These are phyloP conservation scores for Anolis sagrei DNA, from an alignment of 2,113 vertebrate species.

Conservation along the genomic window DNA sequence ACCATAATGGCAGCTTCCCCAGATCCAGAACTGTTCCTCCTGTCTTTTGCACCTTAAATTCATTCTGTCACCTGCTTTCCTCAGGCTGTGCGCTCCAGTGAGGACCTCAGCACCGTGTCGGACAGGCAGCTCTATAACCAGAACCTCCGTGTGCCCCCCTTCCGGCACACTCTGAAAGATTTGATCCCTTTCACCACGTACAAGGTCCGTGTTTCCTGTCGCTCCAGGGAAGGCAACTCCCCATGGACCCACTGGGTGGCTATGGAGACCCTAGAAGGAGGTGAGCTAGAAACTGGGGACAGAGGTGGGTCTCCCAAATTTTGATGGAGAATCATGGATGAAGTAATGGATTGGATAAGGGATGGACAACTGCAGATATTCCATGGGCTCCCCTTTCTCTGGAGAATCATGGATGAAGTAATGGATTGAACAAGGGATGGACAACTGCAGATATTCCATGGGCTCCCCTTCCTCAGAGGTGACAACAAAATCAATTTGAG, in stretches of 20 bases:
- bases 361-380: too few species aligned
- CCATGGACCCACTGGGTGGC: conserved; percentile 85
- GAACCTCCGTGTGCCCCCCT: conserved; percentile 75
- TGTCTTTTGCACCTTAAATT: not conserved
- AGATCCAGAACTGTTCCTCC: not conserved
- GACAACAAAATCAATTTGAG: too few species aligned
- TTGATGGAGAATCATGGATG: not conserved
- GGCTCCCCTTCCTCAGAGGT: too few species aligned
- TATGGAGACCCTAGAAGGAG: conserved; percentile 79
- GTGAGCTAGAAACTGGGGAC: conserved; percentile 53
- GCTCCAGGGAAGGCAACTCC: conserved; percentile 83
- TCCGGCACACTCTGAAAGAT: conserved; percentile 71
- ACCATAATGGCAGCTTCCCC: too few species aligned
- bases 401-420: not conserved
- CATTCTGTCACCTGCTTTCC: too few species aligned
- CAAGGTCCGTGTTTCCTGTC: conserved; percentile 82
- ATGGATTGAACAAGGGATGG: not conserved
- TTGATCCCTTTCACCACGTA: conserved; percentile 81
- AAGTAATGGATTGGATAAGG: not conserved
- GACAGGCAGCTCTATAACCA: conserved; percentile 74
- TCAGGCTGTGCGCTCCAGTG: conserved; percentile 38
- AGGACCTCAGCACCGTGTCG: conserved; percentile 19
- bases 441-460: not conserved
- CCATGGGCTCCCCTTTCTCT: too few species aligned
- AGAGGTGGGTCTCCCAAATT: too few species aligned